These are phyloP conservation scores for Phaenicophaeus curvirostris DNA, from an alignment of 2,797 vertebrate species.

Conservation along the genomic window DNA sequence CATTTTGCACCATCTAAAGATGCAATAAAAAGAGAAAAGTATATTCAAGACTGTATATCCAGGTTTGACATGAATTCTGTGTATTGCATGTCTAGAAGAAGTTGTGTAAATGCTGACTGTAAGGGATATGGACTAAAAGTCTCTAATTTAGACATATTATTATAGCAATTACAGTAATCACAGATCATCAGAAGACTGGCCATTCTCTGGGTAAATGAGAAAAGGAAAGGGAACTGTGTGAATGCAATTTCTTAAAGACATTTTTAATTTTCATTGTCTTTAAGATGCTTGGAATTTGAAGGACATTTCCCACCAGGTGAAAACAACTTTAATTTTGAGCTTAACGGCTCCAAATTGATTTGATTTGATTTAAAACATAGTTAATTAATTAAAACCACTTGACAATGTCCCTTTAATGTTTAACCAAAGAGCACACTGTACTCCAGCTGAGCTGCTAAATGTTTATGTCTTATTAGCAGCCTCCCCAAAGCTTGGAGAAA, in stretches of 20 bases:
- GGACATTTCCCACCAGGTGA: constrained; percentile 21
- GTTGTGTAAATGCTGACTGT: not conserved
- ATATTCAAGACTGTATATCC: not conserved
- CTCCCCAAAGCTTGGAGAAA: constrained; percentile 38
- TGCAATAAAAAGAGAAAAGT: not conserved
- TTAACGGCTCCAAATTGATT: constrained; percentile 27
- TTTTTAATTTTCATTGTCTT: constrained; percentile 1
- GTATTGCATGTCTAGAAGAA: not conserved
- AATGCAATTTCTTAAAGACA: not conserved
- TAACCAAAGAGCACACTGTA: constrained; percentile 31
- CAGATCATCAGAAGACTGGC: not conserved
- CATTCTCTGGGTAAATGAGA: not conserved
- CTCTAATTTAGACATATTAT: not conserved
- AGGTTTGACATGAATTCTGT: not conserved
- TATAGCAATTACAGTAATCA: not conserved
- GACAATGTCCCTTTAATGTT: constrained; percentile 39
- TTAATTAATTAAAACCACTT: constrained; percentile 56
- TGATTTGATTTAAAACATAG: constrained; percentile 32
- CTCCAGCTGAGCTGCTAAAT: constrained; percentile 51
- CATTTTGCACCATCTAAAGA: not conserved
- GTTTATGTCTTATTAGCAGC: constrained; percentile 34
- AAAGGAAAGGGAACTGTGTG: not conserved
- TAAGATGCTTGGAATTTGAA: constrained; percentile 9
- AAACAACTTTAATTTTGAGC: constrained; percentile 38
- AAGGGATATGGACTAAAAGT: not conserved